A percentile compares a stretch with the other conserved stretches of the same genome.
These are phyloP conservation scores for Origma solitaria DNA, from an alignment of 2,113 vertebrate species.

Conservation along the genomic window DNA sequence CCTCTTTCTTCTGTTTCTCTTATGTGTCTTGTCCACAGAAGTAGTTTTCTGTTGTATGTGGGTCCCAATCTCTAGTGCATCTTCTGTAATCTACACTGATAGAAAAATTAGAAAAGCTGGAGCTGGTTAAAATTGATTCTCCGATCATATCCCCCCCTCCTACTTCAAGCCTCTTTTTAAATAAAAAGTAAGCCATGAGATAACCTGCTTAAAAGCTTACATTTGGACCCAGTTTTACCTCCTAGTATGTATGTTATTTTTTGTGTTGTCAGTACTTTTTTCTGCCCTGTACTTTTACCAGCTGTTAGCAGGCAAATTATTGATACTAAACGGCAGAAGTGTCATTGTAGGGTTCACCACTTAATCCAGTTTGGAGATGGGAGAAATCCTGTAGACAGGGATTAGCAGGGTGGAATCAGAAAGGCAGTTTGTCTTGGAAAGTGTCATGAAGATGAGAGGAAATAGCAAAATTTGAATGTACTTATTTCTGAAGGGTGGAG, in stretches of 20 bases:
- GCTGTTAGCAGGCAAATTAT: background rate
- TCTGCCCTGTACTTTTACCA: background rate
- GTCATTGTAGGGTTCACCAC: background rate
- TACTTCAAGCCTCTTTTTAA: background rate
- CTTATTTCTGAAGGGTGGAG: background rate
- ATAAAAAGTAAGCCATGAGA: background rate
- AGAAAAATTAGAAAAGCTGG: background rate
- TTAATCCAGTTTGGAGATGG: background rate
- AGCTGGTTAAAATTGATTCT: background rate
- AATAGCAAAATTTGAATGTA: background rate
- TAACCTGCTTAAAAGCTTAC: background rate
- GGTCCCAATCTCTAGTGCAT: background rate
- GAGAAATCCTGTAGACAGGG: background rate
- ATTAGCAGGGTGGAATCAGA: background rate
- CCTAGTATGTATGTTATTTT: background rate
- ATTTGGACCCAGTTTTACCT: background rate
- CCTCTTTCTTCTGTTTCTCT: background rate
- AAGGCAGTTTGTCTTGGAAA: background rate
- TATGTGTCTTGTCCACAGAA: background rate
- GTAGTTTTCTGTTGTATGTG: background rate
- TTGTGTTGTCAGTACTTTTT: background rate
- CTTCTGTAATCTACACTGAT: background rate
- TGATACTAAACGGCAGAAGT: background rate
- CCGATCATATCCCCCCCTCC: background rate
- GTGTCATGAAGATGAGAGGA: background rate